phyloP scores from a whole-genome alignment of 1,140 invertebrate genomes.

The Ctenoplectra terminalis region DNA sequence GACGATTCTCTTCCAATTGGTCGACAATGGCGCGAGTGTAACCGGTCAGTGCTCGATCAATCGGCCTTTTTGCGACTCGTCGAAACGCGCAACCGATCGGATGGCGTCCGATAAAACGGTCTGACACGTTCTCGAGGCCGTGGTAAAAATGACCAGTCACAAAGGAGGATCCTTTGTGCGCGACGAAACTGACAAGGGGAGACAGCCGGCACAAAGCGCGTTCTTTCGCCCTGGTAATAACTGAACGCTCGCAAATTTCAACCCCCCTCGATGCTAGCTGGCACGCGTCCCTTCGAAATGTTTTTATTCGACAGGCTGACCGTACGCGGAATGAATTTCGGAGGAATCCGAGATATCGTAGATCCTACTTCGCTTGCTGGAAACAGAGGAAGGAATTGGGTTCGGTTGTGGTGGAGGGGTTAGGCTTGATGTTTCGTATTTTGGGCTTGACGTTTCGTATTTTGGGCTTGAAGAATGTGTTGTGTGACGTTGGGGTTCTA shows the following conservation, averaged over 20 bases:
- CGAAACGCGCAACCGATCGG: conserved; percentile 37
- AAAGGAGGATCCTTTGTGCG: conserved; percentile 51
- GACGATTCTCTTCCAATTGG: conserved; percentile 31
- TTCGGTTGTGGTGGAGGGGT: too few relatives aligned
- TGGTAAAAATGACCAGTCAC: conserved; percentile 50
- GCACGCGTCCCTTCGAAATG: background rate
- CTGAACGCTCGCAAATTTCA: conserved; percentile 35
- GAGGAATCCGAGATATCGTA: background rate
- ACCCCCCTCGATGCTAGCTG: background rate
- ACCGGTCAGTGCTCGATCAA: conserved; percentile 6
- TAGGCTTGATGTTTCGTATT: too few relatives aligned
- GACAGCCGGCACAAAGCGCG: conserved; percentile 59
- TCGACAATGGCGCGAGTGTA: conserved; percentile 17
- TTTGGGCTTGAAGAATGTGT: too few relatives aligned
- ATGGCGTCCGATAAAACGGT: conserved; percentile 29
- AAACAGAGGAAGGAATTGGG: too few relatives aligned
- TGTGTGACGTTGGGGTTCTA: too few relatives aligned
- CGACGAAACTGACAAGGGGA: conserved; percentile 37
- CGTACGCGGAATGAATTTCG: background rate
- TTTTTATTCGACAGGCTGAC: background rate
- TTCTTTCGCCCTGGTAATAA: conserved; percentile 52
- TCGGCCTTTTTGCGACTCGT: conserved; percentile 35
- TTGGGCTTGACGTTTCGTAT: too few relatives aligned
- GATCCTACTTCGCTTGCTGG: too few relatives aligned
- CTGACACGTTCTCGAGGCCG: conserved; percentile 28